phyloP scores from a whole-genome alignment of 2,888 invertebrate genomes.

The Cheilosia urbana region DNA sequence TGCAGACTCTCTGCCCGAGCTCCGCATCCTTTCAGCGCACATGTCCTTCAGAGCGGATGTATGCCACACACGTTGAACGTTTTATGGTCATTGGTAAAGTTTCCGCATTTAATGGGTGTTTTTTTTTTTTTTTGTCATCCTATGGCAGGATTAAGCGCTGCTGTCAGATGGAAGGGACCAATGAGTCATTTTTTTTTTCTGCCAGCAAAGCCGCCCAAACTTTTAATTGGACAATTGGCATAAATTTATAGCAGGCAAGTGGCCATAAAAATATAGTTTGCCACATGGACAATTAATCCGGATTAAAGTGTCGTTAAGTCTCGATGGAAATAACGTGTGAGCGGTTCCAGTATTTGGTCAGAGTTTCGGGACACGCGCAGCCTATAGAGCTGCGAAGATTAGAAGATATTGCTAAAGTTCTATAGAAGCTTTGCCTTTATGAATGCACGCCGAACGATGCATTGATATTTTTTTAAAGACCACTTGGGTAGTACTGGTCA shows the following conservation, averaged over 20 bases:
- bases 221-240: conserved; percentile 62
- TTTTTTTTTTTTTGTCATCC: conserved; percentile 8
- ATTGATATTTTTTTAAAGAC: too few species aligned
- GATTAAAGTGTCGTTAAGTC: conserved; percentile 57
- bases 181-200: conserved; percentile 2
- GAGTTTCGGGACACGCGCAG: background rate
- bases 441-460: too few species aligned
- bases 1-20: conserved; percentile 29
- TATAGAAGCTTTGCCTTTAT: too few species aligned
- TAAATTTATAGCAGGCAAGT: conserved; percentile 57
- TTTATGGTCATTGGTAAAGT: conserved; percentile 65
- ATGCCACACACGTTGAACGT: conserved; percentile 56
- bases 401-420: too few species aligned
- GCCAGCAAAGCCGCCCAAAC: conserved; percentile 28
- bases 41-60: conserved; percentile 39
- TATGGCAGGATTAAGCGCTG: conserved; percentile 27
- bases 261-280: conserved; percentile 54
- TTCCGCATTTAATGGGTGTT: conserved; percentile 56
- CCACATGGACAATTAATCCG: conserved; percentile 59
- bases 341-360: background rate
- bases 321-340: background rate
- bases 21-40: conserved; percentile 47
- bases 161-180: background rate
- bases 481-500: too few species aligned
- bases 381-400: background rate